Base-by-base conservation (phyloP, 2,888 invertebrate species). In the Geotrupes spiniger region DNA sequence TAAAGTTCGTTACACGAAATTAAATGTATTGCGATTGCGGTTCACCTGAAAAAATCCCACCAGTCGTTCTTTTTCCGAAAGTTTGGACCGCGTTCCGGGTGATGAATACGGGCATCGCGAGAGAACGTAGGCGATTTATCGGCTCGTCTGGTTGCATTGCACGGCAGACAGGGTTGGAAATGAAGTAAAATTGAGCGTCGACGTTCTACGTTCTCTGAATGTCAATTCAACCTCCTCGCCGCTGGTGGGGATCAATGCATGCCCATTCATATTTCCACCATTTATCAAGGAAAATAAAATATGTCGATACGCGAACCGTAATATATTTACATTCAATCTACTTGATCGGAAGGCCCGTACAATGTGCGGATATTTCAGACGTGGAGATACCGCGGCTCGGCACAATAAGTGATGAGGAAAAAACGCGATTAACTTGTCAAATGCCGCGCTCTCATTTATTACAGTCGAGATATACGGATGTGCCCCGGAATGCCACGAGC, bases 361-460 rank as follows among this genome's bases (percentile, higher is more conserved):
- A 11, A 31, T 31, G 31, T 31, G 31, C 14, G 31, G 5, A 12
- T 31, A 31, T 31, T 10, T 12, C 14, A 31, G 5, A 8, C 40
- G 40, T 29, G 43, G 28, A 45, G n/a, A n/a, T n/a, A n/a, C n/a
- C n/a, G n/a, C n/a, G n/a, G n/a, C n/a, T n/a, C 37, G 27, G 25
- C 43, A 40, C 44, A 45, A 46, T 46, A 21, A 21, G 6, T 29
- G 42, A 38, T 49, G 43, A 46, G 41, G n/a, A 31, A 42, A 49
- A 48, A 52, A 53, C 52, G 51, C 62, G 62, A 61, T 62, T 60
- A 62, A 61, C 58, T 58, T 62, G 61, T 64, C 63, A 63, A 54
- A 59, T 54, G 52, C 62, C 52, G 21, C 49, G 56, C 46, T 52
- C 51, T 59, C 63, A 59, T 62, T 63, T 64, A 60, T 61, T 56